A percentile compares a stretch with the other conserved stretches of the same genome.
phyloP scores from a whole-genome alignment of 2,888 invertebrate species.

The Oscheius myriophilus region DNA sequence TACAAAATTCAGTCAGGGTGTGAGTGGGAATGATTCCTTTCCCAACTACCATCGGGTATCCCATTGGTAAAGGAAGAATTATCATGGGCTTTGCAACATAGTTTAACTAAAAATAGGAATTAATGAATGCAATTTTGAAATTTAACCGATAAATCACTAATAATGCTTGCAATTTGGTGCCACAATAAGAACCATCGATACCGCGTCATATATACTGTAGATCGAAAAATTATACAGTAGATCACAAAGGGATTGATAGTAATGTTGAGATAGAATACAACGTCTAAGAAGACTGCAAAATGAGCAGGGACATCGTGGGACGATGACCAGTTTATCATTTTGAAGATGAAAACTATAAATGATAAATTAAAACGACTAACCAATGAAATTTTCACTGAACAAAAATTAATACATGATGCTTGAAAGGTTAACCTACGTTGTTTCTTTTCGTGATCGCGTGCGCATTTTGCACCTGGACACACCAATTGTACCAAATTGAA shows the following conservation, averaged over 20 bases:
- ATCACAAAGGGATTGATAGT: conserved; percentile 2
- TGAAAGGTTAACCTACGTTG: no score
- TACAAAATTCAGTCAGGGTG: not conserved
- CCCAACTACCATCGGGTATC: not conserved
- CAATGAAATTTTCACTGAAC: no score
- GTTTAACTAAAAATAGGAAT: not conserved
- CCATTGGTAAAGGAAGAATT: not conserved
- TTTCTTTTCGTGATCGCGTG: no score
- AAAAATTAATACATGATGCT: no score
- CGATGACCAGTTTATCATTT: no score
- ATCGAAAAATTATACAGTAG: conserved; percentile 1
- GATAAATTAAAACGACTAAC: no score
- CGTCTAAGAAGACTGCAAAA: not conserved
- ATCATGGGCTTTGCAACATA: not conserved
- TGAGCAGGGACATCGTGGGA: no score
- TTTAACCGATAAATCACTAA: not conserved
- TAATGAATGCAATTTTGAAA: not conserved
- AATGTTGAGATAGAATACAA: not conserved
- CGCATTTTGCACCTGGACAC: no score
- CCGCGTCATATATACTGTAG: not conserved
- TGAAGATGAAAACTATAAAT: no score
- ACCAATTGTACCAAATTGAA: no score
- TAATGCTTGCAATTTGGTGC: conserved; percentile 4
- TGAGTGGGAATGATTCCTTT: not conserved
- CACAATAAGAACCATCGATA: not conserved